These are phyloP conservation scores for Sphaerophoria rueppellii DNA, from an alignment of 2,888 invertebrate species.

Conservation along the genomic window DNA sequence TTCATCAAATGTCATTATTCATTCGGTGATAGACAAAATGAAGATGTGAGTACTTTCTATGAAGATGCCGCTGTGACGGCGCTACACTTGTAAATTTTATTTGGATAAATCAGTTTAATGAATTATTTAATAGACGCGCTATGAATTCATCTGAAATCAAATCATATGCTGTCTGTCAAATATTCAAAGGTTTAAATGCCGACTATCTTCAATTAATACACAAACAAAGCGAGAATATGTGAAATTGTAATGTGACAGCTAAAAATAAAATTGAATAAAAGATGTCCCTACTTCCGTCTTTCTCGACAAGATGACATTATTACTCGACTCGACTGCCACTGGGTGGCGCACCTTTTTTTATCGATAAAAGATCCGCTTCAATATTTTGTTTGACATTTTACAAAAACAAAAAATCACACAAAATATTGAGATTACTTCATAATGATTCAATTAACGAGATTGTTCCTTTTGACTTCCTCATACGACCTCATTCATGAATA, in stretches of 20 bases:
- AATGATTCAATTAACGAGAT: not conserved
- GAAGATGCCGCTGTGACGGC: no score
- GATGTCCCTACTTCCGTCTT: slow-evolving; percentile 40
- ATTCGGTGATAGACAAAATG: no score
- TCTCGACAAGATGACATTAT: slow-evolving; percentile 56
- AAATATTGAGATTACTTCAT: not conserved
- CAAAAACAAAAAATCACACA: not conserved
- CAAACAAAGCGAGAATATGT: not conserved
- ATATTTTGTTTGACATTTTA: not conserved
- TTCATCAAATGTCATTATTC: no score
- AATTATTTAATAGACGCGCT: no score
- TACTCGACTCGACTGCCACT: slow-evolving; percentile 2
- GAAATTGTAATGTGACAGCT: not conserved
- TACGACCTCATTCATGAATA: slow-evolving; percentile 22
- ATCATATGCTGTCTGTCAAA: no score
- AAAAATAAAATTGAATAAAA: slow-evolving; percentile 53
- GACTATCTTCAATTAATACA: not conserved
- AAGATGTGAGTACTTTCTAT: no score
- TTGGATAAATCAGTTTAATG: no score
- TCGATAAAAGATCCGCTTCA: slow-evolving; percentile 23
- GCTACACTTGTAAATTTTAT: no score
- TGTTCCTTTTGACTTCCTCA: not conserved
- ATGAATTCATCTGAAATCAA: no score
- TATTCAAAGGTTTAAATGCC: no score
- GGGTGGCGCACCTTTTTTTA: slow-evolving; percentile 40